Evolutionary conservation across 2,113 vertebrate species (phyloP).

Genomic region (Hippocampus guttulatus): DNA sequence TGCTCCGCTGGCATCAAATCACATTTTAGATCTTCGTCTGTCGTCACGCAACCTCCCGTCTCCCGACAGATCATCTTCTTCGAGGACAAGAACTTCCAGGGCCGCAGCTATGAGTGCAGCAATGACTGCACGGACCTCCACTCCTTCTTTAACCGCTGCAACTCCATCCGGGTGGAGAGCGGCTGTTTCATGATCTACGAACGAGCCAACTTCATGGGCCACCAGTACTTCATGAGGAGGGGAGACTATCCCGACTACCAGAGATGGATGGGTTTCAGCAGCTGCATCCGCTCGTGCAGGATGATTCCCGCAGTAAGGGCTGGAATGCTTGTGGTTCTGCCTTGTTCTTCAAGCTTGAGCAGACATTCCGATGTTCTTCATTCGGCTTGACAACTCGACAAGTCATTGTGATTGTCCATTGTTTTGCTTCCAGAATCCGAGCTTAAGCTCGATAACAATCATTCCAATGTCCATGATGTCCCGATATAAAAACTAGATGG

Average conservation of each 20-base stretch:
- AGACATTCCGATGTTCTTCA: background rate
- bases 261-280: constrained; percentile 69
- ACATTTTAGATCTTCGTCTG: no score
- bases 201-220: constrained; percentile 65
- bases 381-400: background rate
- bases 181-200: constrained; percentile 76
- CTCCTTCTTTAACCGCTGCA: constrained; percentile 70
- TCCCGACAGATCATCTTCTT: constrained; percentile 73
- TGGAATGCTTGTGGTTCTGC: background rate
- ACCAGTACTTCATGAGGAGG: constrained; percentile 68
- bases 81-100: constrained; percentile 78
- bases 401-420: background rate
- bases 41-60: background rate
- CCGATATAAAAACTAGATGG: background rate
- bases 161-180: constrained; percentile 72
- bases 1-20: constrained; percentile 32
- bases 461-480: background rate
- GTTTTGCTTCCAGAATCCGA: background rate
- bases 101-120: constrained; percentile 75
- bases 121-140: constrained; percentile 69
- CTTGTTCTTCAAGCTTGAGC: background rate
- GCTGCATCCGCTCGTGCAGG: constrained; percentile 66
- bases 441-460: background rate
- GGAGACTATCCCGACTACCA: constrained; percentile 71
- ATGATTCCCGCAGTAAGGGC: constrained; percentile 70